Percentiles rank a stretch among this genome's conserved stretches.
Evolutionary conservation across 2,113 vertebrate genomes (phyloP).

Genomic region (Suncus etruscus): DNA sequence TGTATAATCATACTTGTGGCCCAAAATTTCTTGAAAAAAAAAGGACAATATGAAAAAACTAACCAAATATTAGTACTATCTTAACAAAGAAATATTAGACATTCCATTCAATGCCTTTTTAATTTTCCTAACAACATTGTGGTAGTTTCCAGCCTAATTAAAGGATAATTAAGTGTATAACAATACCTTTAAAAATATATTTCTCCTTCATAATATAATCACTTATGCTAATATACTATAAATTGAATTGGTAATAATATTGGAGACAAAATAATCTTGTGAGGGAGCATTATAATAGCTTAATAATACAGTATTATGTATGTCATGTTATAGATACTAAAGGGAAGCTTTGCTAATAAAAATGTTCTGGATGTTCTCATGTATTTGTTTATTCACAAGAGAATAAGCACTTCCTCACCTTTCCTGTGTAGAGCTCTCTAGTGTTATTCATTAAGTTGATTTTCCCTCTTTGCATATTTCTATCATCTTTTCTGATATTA

Average conservation of each 20-base stretch:
- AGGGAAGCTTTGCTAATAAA: slow-evolving; percentile 62
- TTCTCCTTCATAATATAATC: slow-evolving; percentile 65
- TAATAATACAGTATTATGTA: slow-evolving; percentile 63
- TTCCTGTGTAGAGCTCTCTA: neutral
- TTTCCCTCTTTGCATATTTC: slow-evolving; percentile 1
- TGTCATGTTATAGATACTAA: slow-evolving; percentile 55
- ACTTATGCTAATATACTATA: slow-evolving; percentile 64
- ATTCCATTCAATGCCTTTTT: slow-evolving; percentile 64
- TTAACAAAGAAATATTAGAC: slow-evolving; percentile 51
- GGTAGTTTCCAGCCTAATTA: slow-evolving; percentile 62
- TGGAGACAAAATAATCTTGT: slow-evolving; percentile 70
- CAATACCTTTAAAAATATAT: slow-evolving; percentile 57
- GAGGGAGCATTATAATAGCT: slow-evolving; percentile 53
- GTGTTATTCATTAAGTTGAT: neutral
- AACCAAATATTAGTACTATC: slow-evolving; percentile 48
- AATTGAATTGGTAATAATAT: slow-evolving; percentile 72
- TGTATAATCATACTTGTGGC: neutral
- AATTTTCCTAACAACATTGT: slow-evolving; percentile 69
- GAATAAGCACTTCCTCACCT: neutral
- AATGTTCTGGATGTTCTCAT: slow-evolving; percentile 35
- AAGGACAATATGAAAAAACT: neutral
- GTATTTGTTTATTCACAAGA: slow-evolving; percentile 54
- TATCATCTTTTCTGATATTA: neutral
- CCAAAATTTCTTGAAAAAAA: slow-evolving; percentile 12
- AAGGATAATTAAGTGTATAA: slow-evolving; percentile 71